Evolutionary conservation across 1,140 invertebrate species (phyloP).

Genomic region (Pemphigus obesinymphae): DNA sequence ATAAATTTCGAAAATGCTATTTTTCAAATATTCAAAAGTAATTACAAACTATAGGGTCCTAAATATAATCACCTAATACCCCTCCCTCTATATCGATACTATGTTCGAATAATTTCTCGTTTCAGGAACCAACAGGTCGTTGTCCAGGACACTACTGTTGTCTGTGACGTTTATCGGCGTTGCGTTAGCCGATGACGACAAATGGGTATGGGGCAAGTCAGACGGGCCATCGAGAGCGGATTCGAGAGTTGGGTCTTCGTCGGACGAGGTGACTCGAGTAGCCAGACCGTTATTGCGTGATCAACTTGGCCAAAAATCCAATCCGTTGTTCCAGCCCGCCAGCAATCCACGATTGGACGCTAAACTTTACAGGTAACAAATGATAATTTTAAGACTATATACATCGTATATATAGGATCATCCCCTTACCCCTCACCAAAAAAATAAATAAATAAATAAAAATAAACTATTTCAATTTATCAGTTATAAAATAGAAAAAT

Average conservation of each 20-base stretch:
- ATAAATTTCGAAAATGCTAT: too few relatives aligned
- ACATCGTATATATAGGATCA: too few relatives aligned
- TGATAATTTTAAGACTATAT: too few relatives aligned
- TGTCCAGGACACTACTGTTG: not conserved
- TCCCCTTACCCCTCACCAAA: too few relatives aligned
- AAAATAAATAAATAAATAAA: too few relatives aligned
- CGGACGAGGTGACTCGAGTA: constrained; percentile 2
- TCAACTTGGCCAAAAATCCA: not conserved
- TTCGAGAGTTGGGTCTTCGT: not conserved
- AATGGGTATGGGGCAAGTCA: constrained; percentile 35
- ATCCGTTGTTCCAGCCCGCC: not conserved
- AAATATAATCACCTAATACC: too few relatives aligned
- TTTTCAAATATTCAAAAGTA: too few relatives aligned
- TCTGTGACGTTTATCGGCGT: not conserved
- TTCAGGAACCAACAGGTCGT: not conserved
- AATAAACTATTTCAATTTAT: too few relatives aligned
- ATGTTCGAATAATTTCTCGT: not conserved
- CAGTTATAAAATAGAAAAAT: too few relatives aligned
- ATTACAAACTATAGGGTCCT: too few relatives aligned
- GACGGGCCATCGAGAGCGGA: not conserved
- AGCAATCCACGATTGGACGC: constrained; percentile 8
- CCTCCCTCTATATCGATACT: too few relatives aligned
- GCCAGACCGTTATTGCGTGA: constrained; percentile 20
- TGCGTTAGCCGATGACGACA: not conserved
- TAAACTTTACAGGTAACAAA: constrained; percentile 27